Base-by-base conservation (phyloP, 2,888 invertebrate genomes). In the Rhorus exstirpatorius region DNA sequence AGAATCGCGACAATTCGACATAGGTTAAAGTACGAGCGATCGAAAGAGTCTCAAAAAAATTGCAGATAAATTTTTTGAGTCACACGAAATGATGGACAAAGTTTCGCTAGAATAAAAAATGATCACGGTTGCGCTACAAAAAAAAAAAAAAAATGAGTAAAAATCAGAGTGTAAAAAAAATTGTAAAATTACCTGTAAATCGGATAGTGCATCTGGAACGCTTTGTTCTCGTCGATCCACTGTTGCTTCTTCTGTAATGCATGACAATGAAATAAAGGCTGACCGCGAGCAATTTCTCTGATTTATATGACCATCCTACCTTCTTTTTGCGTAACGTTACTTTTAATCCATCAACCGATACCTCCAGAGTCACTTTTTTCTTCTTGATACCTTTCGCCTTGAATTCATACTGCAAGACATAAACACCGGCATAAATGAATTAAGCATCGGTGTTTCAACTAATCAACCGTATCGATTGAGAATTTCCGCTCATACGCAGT, bases 341-440 rank as follows among this genome's bases (percentile, higher is more conserved):
- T 93, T 97, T 97, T 81, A 99, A 97, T 21, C 99, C 99, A 87
- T 99, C 98, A 55, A 98, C 97, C 19, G 99, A 99, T 85, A 99
- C 97, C 88, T 98, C 97, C 86, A 99, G 95, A 79, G 97, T 97
- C 90, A 99, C 99, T 94, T 99, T 99, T 92, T 98, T 97, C 94
- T 99, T 99, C 94, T 99, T 99, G 92, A 98, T 97, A 74, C 98
- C 98, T 93, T 98, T 98, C 87, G 99, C 97, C 95, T 99, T 99
- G 95, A 99, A 99, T 94, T 99, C 99, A 94, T 99, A 99, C 99
- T 99, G 95, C 31, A 21, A 51, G 24, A 95, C 88, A 67, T 81
- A 85, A 86, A 88, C 85, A 17, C 21, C 35, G 24, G 95, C 88
- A 67, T 81, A 85, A 86, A 88, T 85, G 19, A 46, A 58, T 26